Evolutionary conservation across 2,888 invertebrate genomes (phyloP), one percentile per base, ranked within the genome.

Genomic region (Polia nebulosa): DNA sequence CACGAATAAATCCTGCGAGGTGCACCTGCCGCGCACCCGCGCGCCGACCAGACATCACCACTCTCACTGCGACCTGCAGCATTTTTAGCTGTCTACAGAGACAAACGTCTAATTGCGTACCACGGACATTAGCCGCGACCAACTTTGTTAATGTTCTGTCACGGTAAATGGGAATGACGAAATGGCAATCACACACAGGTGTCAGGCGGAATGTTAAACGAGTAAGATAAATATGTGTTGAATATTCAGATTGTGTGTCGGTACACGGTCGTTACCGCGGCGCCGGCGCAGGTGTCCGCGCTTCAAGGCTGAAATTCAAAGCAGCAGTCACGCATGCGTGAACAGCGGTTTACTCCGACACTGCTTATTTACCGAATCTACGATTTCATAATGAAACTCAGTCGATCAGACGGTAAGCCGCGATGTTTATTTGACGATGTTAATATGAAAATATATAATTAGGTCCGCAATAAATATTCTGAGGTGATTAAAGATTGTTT

Each of bases 261-360:
- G 93, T 94, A 94, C 94, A 94, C 88, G 94, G 94, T 91, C 95
- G 94, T 96, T 96, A 96, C 95, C 94, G 95, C 96, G 96, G 96
- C 96, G 96, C 95, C 96, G 96, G 96, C 96, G 96, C 96, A 96
- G 96, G 96, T 96, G 96, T 93, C 93, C 93, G 94, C 94, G 95
- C 95, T 96, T 95, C 95, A 95, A 95, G 95, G 95, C 95, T 95
- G 95, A 95, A 95, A 95, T 95, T 94, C 95, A 94, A 95, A 95
- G 93, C 95, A 95, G 94, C 90, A 94, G 94, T 94, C 95, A 94
- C 92, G 95, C 94, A 94, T 94, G 94, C 93, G 90, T 92, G 94
- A 92, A 87, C 92, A 90, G 90, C 89, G 91, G 90, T 89, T 93
- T 90, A 89, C 87, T 90, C 91, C 63, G 56, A 62, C 61, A 77